Conservation (phyloP, 35 echinoderm and acorn worm species). For the Heliocidaris tuberculata region DNA sequence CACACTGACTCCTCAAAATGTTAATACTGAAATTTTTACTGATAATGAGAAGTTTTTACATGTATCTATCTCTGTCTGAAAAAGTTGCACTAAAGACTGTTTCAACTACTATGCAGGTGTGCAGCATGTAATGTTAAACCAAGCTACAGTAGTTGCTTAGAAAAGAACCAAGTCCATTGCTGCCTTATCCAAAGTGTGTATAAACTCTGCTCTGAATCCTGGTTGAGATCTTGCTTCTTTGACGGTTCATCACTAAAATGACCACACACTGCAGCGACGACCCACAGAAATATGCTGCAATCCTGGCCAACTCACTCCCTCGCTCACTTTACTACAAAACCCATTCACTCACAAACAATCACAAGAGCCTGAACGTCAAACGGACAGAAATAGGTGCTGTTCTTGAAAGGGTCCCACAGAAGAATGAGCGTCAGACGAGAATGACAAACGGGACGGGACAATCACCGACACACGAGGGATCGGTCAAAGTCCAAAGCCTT, state of each 20-base stretch:
- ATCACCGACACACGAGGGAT: neutral
- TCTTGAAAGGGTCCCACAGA: neutral
- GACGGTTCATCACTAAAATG: neutral
- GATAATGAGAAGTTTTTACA: neutral
- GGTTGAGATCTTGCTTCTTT: neutral
- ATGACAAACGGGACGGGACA: neutral
- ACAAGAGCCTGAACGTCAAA: neutral
- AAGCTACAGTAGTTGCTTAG: neutral
- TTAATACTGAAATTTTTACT: neutral
- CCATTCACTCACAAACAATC: neutral
- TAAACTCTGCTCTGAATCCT: neutral
- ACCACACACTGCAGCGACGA: neutral
- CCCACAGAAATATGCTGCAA: neutral
- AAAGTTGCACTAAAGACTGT: neutral
- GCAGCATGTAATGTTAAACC: neutral
- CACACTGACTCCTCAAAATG: neutral
- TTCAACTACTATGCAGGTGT: neutral
- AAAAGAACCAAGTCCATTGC: neutral
- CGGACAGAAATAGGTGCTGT: neutral
- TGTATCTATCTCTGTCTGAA: neutral
- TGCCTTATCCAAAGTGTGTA: neutral
- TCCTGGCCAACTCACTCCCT: neutral
- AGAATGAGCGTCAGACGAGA: neutral
- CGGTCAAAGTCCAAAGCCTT: neutral
- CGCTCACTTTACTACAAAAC: neutral